Conservation (phyloP, 2,888 invertebrate species). For the Sarcophaga carnaria region DNA sequence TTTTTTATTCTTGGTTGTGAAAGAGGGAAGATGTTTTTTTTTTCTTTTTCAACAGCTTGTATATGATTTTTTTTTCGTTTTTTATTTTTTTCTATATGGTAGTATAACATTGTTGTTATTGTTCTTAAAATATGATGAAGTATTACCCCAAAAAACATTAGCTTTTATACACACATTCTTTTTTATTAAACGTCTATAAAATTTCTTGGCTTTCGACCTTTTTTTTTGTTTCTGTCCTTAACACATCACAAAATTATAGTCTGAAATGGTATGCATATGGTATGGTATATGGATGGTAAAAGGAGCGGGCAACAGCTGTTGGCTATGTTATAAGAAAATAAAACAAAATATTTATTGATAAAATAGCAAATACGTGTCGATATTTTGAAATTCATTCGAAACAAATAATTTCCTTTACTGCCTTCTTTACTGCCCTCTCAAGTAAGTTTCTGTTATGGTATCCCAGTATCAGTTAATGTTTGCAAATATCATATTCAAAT, state of each 20-base stretch:
- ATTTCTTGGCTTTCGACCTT: constrained; percentile 65
- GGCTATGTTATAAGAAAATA: constrained; percentile 69
- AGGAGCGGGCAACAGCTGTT: constrained; percentile 64
- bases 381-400: constrained; percentile 73
- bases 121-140: constrained; percentile 69
- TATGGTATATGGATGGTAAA: background rate
- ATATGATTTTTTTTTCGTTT: constrained; percentile 58
- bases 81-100: constrained; percentile 34
- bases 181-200: constrained; percentile 46
- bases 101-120: background rate
- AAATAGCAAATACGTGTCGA: constrained; percentile 81
- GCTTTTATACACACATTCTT: constrained; percentile 69
- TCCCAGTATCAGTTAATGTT: constrained; percentile 4
- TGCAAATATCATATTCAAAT: constrained; percentile 60
- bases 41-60: constrained; percentile 63
- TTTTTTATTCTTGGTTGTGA: constrained; percentile 69
- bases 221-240: constrained; percentile 49
- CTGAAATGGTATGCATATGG: constrained; percentile 19
- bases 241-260: constrained; percentile 34
- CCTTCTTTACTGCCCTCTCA: constrained; percentile 64
- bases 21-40: constrained; percentile 58
- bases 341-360: constrained; percentile 71
- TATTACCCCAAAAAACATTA: constrained; percentile 75
- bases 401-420: constrained; percentile 78
- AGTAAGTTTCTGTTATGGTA: background rate